Evolutionary conservation across 2,888 invertebrate genomes (phyloP).

Genomic region (Philonicus albiceps): DNA sequence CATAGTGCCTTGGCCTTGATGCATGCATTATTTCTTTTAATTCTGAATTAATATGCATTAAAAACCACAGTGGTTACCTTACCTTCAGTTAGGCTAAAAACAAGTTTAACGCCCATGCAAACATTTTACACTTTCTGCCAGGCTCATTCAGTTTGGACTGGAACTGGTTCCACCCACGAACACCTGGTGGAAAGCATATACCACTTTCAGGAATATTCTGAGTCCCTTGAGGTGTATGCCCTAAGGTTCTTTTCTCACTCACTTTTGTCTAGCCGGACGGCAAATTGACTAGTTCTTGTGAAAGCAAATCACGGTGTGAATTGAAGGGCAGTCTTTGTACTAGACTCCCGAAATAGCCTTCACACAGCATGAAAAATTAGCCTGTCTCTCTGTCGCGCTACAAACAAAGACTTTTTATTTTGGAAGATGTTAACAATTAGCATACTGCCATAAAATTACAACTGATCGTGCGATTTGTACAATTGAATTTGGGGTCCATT

Average conservation of each 20-base stretch:
- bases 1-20: background rate
- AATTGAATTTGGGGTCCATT: background rate
- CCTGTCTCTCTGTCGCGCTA: background rate
- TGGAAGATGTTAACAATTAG: background rate
- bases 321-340: background rate
- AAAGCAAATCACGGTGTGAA: background rate
- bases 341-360: background rate
- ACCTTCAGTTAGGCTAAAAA: background rate
- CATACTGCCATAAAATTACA: background rate
- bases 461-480: background rate
- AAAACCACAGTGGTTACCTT: background rate
- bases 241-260: background rate
- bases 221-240: background rate
- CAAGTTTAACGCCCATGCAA: constrained; percentile 24
- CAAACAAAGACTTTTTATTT: background rate
- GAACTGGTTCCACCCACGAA: constrained; percentile 23
- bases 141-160: background rate
- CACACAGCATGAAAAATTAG: background rate
- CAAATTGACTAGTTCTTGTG: background rate
- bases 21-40: constrained; percentile 13
- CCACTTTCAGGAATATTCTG: background rate
- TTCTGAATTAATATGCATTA: background rate
- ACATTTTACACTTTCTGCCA: constrained; percentile 22
- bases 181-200: background rate
- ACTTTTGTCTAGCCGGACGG: background rate